Percentiles rank a stretch among this genome's conserved stretches.
These are phyloP conservation scores for Odocoileus hemionus DNA, from an alignment of 2,113 vertebrate species.

Conservation along the genomic window DNA sequence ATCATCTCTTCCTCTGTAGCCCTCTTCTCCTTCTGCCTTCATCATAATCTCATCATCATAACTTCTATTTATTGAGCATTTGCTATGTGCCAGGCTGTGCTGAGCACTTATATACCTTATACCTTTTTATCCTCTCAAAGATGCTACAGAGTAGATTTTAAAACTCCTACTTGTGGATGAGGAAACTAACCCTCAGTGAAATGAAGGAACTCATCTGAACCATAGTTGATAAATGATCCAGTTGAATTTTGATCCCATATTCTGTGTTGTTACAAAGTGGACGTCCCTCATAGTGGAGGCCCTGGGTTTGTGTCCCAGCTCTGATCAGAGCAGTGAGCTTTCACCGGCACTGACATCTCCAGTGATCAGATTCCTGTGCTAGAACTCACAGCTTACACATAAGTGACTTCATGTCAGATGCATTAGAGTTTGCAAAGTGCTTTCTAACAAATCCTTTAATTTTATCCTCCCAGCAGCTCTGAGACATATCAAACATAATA, in stretches of 20 bases:
- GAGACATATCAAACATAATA: neutral
- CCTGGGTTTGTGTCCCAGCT: neutral
- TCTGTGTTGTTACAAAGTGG: neutral
- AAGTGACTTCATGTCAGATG: neutral
- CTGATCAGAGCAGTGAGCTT: neutral
- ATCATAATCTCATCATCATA: neutral
- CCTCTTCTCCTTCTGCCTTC: neutral
- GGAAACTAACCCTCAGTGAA: neutral
- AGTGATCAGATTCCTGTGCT: neutral
- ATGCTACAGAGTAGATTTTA: neutral
- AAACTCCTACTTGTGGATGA: neutral
- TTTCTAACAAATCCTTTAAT: neutral
- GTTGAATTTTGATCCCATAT: neutral
- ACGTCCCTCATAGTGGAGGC: accelerated
- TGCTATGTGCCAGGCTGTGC: neutral
- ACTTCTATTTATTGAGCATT: neutral
- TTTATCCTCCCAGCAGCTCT: neutral
- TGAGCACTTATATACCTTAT: neutral
- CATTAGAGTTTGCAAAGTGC: neutral
- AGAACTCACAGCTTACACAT: neutral
- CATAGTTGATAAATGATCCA: neutral
- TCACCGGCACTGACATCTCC: neutral
- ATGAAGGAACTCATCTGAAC: neutral
- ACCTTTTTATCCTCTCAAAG: neutral
- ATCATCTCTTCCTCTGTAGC: neutral